Evolutionary conservation across 30 jellyfish, hydroid and myxozoan genomes (phyloP), one percentile per base, ranked within the genome.

Genomic region (Euphysa ruthae): DNA sequence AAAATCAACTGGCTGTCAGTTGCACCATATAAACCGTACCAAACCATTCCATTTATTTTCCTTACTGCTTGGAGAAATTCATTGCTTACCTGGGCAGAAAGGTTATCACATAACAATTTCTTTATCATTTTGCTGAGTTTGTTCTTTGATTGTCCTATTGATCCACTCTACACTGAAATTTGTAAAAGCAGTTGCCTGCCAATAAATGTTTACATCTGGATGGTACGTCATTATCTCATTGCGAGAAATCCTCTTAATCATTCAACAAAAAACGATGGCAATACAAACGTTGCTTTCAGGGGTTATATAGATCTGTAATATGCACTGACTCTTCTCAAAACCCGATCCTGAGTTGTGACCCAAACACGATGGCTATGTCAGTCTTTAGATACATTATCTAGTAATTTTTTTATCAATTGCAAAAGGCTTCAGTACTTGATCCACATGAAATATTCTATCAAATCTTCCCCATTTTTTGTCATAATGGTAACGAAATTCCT

Each of bases 1-100:
- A 63, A 60, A 26, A 31, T 64, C 91, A 15, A 75, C 85, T 6
- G 82, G 82, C 70, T 80, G 93, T 61, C 76, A 2, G 80, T 66
- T 12, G 92, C 83, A 52, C 78, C 69, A 19, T 60, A 24, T 63
- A 75, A n/a, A 8, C 83, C 89, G 64, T 6, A 75, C 89, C 89
- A 62, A 30, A 18, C 38, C 56, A 63, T 32, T 10, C 75, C 89
- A 61, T 63, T 62, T 31, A 63, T 20, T 54, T 20, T 25, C 26
- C 78, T 15, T 13, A 70, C 78, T 31, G 32, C 74, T 15, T 18
- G 30, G n/a, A 31, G 82, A 56, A 70, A 70, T 25, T 34, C 18
- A 23, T 23, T 57, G 14, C 27, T 29, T 26, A 54, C 50, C 58
- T 71, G 77, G 20, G 77, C 75, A 8, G 32, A 49, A 5, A 71